Percentiles rank a stretch among this genome's conserved stretches.
phyloP scores from a whole-genome alignment of 2,888 invertebrate species.

The Pristionchus exspectatus region DNA sequence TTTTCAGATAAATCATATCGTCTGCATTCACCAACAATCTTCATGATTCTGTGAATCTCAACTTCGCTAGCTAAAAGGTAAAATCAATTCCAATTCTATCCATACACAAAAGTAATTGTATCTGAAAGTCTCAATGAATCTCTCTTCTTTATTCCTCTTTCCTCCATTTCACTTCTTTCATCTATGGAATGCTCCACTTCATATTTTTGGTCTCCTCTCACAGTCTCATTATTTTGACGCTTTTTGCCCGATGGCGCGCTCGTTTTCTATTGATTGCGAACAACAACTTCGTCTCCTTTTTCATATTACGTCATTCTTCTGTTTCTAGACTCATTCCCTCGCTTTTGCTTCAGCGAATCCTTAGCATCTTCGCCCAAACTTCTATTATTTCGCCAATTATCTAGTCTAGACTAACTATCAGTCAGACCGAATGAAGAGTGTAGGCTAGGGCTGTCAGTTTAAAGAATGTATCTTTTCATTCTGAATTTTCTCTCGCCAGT shows the following conservation, averaged over 20 bases:
- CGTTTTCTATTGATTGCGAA: conserved; percentile 11
- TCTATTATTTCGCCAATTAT: background rate
- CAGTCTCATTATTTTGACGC: conserved; percentile 43
- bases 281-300: background rate
- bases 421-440: background rate
- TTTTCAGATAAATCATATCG: background rate
- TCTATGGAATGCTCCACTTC: background rate
- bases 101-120: too few species aligned
- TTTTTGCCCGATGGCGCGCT: background rate
- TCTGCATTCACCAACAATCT: background rate
- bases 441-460: too few species aligned
- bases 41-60: background rate
- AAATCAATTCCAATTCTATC: background rate
- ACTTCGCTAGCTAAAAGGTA: background rate
- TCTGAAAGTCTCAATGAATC: too few species aligned
- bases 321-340: background rate
- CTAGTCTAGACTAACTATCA: background rate
- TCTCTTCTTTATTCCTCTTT: background rate
- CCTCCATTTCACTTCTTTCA: background rate
- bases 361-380: background rate
- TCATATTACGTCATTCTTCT: background rate
- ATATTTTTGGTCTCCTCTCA: conserved; percentile 33
- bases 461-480: background rate
- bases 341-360: background rate
- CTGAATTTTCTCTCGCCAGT: too few species aligned